These are phyloP conservation scores for Propsilocerus akamusi DNA, from an alignment of 1,140 invertebrate genomes.

Conservation along the genomic window DNA sequence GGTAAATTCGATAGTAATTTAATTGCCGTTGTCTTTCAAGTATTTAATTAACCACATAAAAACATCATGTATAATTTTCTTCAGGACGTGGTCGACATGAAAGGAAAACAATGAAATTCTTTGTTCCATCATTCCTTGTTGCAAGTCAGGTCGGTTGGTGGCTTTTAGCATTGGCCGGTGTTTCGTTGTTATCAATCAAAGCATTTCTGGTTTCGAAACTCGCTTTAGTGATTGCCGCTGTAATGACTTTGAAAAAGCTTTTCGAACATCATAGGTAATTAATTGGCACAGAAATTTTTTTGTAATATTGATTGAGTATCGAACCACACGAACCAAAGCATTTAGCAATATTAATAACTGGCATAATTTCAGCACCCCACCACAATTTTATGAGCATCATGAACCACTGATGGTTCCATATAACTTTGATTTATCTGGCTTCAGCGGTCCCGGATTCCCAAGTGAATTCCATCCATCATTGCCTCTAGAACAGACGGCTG, in stretches of 20 bases:
- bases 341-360: too few species aligned
- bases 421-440: neutral
- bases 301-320: neutral
- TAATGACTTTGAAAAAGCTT: slow-evolving; percentile 34
- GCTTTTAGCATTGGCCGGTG: slow-evolving; percentile 32
- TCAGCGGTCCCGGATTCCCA: neutral
- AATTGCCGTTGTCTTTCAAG: too few species aligned
- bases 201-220: slow-evolving; percentile 39
- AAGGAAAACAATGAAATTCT: slow-evolving; percentile 34
- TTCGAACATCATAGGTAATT: slow-evolving; percentile 20
- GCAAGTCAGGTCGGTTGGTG: slow-evolving; percentile 37
- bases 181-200: slow-evolving; percentile 36
- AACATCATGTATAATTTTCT: too few species aligned
- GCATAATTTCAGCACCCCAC: neutral
- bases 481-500: neutral
- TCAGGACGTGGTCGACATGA: slow-evolving; percentile 9
- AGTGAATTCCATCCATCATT: neutral
- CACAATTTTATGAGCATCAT: neutral
- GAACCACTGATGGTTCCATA: neutral
- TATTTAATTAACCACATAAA: too few species aligned
- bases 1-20: too few species aligned
- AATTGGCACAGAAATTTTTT: neutral
- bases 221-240: slow-evolving; percentile 33
- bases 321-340: too few species aligned
- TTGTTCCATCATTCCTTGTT: slow-evolving; percentile 38